Evolutionary conservation across 1,140 invertebrate genomes (phyloP).

Genomic region (Schlechtendalia chinensis): DNA sequence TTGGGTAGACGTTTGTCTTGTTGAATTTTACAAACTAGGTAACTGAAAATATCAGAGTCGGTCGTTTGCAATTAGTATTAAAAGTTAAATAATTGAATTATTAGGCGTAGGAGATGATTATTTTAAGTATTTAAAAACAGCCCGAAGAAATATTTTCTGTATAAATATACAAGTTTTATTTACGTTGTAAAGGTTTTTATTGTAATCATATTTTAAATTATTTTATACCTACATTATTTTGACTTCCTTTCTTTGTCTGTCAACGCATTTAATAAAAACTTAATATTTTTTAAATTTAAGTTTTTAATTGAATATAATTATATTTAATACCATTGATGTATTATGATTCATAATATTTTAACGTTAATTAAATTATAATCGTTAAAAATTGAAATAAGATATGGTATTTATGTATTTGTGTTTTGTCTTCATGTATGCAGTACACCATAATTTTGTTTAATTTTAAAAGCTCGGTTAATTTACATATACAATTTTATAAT

Average conservation of each 20-base stretch:
- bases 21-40: background rate
- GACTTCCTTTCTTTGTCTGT: background rate
- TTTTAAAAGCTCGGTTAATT: too few relatives aligned
- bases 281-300: background rate
- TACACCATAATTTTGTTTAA: too few relatives aligned
- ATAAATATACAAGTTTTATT: background rate
- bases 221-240: background rate
- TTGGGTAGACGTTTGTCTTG: too few relatives aligned
- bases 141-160: background rate
- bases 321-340: background rate
- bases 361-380: background rate
- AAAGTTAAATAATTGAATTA: slow-evolving; percentile 22
- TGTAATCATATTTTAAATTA: background rate
- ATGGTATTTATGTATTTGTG: too few relatives aligned
- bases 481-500: too few relatives aligned
- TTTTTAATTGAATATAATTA: background rate
- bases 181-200: background rate
- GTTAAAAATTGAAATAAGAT: background rate
- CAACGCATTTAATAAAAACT: background rate
- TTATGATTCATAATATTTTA: background rate
- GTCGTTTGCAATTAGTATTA: slow-evolving; percentile 2
- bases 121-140: background rate
- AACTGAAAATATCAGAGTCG: slow-evolving; percentile 6
- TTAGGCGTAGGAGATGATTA: background rate
- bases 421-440: too few relatives aligned